Evolutionary conservation across 1,140 invertebrate genomes (phyloP).

Genomic region (Drosophila arizonae): DNA sequence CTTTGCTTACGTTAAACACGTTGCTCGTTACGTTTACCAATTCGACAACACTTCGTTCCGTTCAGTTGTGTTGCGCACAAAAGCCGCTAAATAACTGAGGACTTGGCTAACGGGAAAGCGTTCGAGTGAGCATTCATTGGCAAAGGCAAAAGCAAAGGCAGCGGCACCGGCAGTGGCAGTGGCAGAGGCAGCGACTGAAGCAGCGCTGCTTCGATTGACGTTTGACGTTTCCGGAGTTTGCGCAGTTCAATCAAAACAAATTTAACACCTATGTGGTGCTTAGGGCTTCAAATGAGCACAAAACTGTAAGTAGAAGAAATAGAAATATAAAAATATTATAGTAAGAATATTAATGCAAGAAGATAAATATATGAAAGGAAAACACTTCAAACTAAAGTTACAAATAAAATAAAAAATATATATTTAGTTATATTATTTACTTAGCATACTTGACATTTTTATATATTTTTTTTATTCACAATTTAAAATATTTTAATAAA

Average conservation of each 20-base stretch:
- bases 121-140: not conserved
- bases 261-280: slow-evolving; percentile 56
- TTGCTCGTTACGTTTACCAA: slow-evolving; percentile 15
- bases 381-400: no score
- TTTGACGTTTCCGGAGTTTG: slow-evolving; percentile 60
- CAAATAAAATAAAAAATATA: no score
- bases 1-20: slow-evolving; percentile 37
- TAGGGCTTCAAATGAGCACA: not conserved
- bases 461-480: no score
- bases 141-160: not conserved
- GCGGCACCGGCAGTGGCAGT: not conserved
- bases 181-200: slow-evolving; percentile 27
- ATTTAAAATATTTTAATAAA: no score
- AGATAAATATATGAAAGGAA: no score
- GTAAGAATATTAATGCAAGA: no score
- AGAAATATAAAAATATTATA: no score
- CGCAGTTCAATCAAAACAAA: slow-evolving; percentile 74
- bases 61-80: slow-evolving; percentile 47
- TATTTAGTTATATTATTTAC: no score
- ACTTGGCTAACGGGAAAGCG: slow-evolving; percentile 22
- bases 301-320: slow-evolving; percentile 17
- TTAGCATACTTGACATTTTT: no score
- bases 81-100: slow-evolving; percentile 67
- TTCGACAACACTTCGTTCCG: slow-evolving; percentile 2
- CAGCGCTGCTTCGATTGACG: slow-evolving; percentile 40